These are phyloP conservation scores for Menura novaehollandiae DNA, from an alignment of 2,113 vertebrate species.

Conservation along the genomic window DNA sequence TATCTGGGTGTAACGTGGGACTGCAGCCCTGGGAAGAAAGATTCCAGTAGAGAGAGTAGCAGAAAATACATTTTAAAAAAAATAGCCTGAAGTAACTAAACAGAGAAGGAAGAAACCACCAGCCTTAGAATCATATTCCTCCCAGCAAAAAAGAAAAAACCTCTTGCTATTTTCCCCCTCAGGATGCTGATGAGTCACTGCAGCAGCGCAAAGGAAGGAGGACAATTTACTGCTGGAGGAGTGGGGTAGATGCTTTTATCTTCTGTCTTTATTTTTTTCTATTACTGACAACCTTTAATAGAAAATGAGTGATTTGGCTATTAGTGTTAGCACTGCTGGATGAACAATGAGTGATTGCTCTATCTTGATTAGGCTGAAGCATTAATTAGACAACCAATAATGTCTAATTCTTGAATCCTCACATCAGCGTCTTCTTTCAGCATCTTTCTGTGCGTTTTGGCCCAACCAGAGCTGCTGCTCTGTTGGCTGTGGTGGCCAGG, in stretches of 20 bases:
- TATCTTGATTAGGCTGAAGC: background rate
- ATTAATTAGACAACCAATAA: background rate
- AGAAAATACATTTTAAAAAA: background rate
- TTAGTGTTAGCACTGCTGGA: background rate
- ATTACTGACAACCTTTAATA: background rate
- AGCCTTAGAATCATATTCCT: background rate
- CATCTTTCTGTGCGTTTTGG: background rate
- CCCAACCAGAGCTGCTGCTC: background rate
- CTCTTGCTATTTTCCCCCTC: background rate
- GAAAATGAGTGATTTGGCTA: background rate
- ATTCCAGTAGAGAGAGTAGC: background rate
- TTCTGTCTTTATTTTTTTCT: background rate
- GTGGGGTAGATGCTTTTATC: background rate
- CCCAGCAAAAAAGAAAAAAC: background rate
- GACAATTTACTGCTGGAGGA: background rate
- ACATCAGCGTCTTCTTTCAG: background rate
- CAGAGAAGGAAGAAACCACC: background rate
- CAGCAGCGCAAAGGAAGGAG: background rate
- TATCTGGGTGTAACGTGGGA: accelerated
- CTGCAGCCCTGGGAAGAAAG: background rate
- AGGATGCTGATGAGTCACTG: background rate
- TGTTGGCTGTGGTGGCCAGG: background rate
- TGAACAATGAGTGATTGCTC: background rate
- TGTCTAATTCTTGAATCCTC: background rate
- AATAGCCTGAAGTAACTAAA: background rate